Percentiles rank a stretch among this genome's conserved stretches.
These are phyloP conservation scores for Belonocnema kinseyi DNA, from an alignment of 1,140 invertebrate species.

Conservation along the genomic window DNA sequence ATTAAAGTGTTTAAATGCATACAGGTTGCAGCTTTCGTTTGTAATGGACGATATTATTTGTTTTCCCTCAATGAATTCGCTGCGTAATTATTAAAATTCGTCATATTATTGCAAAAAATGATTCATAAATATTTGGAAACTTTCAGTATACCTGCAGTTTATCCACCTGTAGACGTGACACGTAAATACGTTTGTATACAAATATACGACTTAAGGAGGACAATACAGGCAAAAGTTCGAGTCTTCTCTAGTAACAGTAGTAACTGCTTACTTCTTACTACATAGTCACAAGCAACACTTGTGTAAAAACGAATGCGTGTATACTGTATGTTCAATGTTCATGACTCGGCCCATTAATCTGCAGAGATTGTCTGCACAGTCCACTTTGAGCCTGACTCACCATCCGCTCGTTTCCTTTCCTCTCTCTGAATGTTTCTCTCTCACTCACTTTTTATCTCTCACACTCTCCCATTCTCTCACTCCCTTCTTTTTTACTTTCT, in stretches of 20 bases:
- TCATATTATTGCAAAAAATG: too few species aligned
- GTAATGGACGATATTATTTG: too few species aligned
- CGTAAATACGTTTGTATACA: too few species aligned
- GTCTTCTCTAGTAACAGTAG: background rate
- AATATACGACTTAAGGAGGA: background rate
- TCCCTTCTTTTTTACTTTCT: conserved; percentile 44
- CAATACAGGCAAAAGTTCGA: conserved; percentile 11
- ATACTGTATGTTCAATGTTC: background rate
- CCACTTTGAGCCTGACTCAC: conserved; percentile 57
- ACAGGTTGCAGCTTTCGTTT: too few species aligned
- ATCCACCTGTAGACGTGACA: too few species aligned
- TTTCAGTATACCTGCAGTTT: too few species aligned
- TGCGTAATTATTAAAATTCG: too few species aligned
- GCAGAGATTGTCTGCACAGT: conserved; percentile 54
- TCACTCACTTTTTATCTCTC: conserved; percentile 43
- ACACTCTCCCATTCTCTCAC: conserved; percentile 45
- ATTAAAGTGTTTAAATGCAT: too few species aligned
- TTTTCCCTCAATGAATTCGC: too few species aligned
- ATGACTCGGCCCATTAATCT: conserved; percentile 54
- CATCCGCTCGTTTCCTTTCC: conserved; percentile 44
- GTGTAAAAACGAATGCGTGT: conserved; percentile 23
- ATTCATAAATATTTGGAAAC: too few species aligned
- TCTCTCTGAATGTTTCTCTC: conserved; percentile 39
- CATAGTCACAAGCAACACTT: conserved; percentile 14
- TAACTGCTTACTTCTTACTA: too few species aligned